A percentile compares a stretch with the other conserved stretches of the same genome.
Conservation (phyloP, 2,113 vertebrate species). For the Varanus komodoensis region DNA sequence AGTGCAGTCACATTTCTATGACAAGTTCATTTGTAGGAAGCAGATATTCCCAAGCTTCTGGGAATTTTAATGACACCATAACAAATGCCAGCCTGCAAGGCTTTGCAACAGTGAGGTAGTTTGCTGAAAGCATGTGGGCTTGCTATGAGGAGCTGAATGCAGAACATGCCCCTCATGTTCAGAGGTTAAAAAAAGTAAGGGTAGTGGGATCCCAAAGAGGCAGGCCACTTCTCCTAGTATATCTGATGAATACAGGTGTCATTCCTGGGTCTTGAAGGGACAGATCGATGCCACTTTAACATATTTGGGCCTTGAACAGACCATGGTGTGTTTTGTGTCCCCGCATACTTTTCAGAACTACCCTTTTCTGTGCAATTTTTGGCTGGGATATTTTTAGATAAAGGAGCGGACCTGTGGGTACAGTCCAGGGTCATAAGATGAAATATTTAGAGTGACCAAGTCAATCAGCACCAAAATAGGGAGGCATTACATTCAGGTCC, state of each 20-base stretch:
- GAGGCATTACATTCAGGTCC: conserved; percentile 20
- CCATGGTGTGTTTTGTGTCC: background rate
- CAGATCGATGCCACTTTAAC: background rate
- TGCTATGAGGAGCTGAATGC: background rate
- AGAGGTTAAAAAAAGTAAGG: too few relatives aligned
- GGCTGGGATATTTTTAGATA: background rate
- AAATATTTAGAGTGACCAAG: background rate
- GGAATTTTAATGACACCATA: too few relatives aligned
- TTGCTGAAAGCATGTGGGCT: background rate
- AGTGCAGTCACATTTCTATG: too few relatives aligned
- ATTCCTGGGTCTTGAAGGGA: background rate
- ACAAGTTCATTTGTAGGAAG: background rate
- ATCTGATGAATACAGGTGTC: background rate
- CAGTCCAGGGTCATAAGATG: too few relatives aligned
- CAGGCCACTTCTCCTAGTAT: background rate
- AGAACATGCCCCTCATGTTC: background rate
- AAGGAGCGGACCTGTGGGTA: background rate
- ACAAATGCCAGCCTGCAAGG: background rate
- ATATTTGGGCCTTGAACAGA: background rate
- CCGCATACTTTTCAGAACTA: background rate
- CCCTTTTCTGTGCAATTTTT: background rate
- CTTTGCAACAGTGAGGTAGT: too few relatives aligned
- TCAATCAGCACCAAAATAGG: background rate
- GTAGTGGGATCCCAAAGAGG: background rate
- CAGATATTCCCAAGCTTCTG: background rate